Base-by-base conservation (phyloP, 2,797 vertebrate genomes). In the Gallirallus australis region DNA sequence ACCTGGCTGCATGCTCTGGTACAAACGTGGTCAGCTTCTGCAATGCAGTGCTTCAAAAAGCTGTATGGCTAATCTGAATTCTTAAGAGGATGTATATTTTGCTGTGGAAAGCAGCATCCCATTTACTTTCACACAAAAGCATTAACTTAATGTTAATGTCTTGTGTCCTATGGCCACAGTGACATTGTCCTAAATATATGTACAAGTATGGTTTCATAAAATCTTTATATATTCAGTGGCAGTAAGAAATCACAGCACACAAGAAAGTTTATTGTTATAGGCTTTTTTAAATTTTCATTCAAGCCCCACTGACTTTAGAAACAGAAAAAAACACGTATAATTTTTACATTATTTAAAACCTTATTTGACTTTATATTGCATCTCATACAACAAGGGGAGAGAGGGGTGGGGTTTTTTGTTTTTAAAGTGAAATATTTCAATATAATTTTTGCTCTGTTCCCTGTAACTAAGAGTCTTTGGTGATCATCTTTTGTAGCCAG, bases 401-500 rank as follows among this genome's bases (percentile, higher is more conserved):
- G 52, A 37, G 7, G 3, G 11, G 0, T 2, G 47, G 11, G 28
- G 11, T 59, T 42, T 63, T 78, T 48, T 65, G 39, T 50, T 86
- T 84, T 33, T 31, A 61, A 71, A 79, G 12, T 7, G 4, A 87
- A 77, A 76, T 66, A 23, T 21, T 75, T 64, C 45, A 37, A 64
- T 66, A 48, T 21, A 17, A 7, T 20, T 85, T 94, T 90, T 82
- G 1, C 9, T 86, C 57, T 1, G 0, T 69, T 65, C 2, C 0
- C 45, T 90, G 37, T 61, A 83, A 89, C 86, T 69, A 50, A 78
- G 71, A 89, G 35, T 69, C 23, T 86, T 89, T 81, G 54, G 57
- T 90, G 92, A 96, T 94, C 69, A 64, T 94, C 65, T 77, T 94
- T 86, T 85, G 82, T 76, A 96, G 90, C 8, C 53, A 63, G 50